Conservation (phyloP, 2,797 vertebrate genomes). For the Rhinatrema bivittatum region DNA sequence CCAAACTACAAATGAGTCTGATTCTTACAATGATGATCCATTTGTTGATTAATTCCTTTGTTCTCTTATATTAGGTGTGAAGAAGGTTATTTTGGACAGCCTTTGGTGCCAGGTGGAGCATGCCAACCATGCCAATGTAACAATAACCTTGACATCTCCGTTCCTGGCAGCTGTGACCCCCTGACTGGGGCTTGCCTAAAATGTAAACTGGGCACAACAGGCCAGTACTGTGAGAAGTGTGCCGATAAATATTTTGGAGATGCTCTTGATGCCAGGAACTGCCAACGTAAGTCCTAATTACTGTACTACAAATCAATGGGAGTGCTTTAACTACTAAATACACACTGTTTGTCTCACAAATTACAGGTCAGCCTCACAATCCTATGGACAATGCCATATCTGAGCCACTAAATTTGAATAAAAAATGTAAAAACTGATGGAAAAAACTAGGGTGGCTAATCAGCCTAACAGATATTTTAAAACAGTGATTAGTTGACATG, state of each 20-base stretch:
- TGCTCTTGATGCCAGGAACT: constrained; percentile 73
- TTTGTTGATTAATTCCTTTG: no score
- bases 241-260: constrained; percentile 86
- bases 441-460: no score
- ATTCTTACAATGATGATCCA: not conserved
- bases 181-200: constrained; percentile 83
- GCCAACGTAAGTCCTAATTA: constrained; percentile 78
- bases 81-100: constrained; percentile 83
- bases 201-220: constrained; percentile 81
- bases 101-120: constrained; percentile 68
- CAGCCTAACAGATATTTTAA: no score
- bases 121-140: constrained; percentile 84
- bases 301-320: constrained; percentile 30
- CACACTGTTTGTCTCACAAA: no score
- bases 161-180: constrained; percentile 80
- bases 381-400: no score
- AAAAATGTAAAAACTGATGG: no score
- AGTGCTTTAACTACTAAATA: no score
- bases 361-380: no score
- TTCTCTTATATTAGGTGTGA: constrained; percentile 71
- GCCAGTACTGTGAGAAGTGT: constrained; percentile 73
- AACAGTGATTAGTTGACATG: no score
- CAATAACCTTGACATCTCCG: constrained; percentile 80
- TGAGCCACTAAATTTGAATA: no score
- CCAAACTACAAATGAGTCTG: constrained; percentile 19